Evolutionary conservation across 2,113 vertebrate species (phyloP), one percentile per base, ranked within the genome.

Genomic region (Mesocricetus auratus): DNA sequence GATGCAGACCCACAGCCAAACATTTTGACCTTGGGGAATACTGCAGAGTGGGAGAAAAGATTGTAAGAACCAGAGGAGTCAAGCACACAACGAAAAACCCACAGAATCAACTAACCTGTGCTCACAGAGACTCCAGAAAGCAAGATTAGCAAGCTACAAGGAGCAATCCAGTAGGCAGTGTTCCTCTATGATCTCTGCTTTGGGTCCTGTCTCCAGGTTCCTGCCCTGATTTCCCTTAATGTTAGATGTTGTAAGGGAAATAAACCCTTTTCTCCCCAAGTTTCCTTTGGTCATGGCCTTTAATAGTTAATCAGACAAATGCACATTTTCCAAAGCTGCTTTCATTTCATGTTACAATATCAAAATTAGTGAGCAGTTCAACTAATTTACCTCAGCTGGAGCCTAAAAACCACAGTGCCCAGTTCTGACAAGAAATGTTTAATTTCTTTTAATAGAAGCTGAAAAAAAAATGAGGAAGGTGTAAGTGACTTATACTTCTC

Each of bases 251-350:
- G 24, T 29, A 62, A 83, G 81, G 2, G 7, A 42, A 42, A 62
- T 62, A 62, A 62, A 60, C 3, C 0, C 12, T 7, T 58, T 60
- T 60, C n/a, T n/a, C n/a, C 56, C 7, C 22, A 62, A 29, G n/a
- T 39, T 83, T 13, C 3, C 31, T 83, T 62, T 62, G n/a, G n/a
- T 62, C 6, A 83, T 31, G 22, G 13, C 8, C 81, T 83, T 94
- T 94, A 90, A n/a, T 92, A 96, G 97, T 97, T 95, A 95, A 97
- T 90, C 71, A 92, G 92, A 92, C 60, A 89, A 95, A 93, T 26
- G 79, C 1, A n/a, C 4, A 66, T 56, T 83, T 96, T 94, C 90
- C 68, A 26, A 96, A 95, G 69, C 60, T 96, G 90, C 89, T 82
- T 96, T 93, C 42, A 47, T 93, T 93, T 95, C 36, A 53, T 79